A percentile compares a stretch with the other conserved stretches of the same genome.
Evolutionary conservation across 2,888 invertebrate genomes (phyloP).

Genomic region (Lycophotia porphyrea): DNA sequence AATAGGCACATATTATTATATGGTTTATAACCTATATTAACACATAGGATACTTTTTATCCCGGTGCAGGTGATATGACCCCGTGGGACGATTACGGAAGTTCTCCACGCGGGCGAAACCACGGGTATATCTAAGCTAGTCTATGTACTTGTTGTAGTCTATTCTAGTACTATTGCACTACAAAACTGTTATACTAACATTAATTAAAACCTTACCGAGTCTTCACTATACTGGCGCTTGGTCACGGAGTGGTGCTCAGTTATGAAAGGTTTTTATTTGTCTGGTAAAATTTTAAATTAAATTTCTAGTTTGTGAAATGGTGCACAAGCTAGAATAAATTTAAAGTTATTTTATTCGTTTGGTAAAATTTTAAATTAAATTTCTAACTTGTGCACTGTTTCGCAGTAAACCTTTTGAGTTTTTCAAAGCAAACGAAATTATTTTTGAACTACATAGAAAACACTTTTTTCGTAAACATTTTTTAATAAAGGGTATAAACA

Average conservation of each 20-base stretch:
- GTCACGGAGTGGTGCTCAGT: neutral
- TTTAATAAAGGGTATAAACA: too few species aligned
- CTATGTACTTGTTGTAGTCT: too few species aligned
- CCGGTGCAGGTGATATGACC: too few species aligned
- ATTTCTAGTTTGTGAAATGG: neutral
- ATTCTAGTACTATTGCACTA: neutral
- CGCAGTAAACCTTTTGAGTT: neutral
- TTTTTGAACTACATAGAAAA: neutral
- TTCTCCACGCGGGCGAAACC: too few species aligned
- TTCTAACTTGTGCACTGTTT: neutral
- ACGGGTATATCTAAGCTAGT: too few species aligned
- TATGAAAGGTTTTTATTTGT: neutral
- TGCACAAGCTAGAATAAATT: too few species aligned
- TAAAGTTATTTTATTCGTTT: neutral
- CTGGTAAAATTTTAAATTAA: constrained; percentile 8
- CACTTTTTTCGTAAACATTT: neutral
- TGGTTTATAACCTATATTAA: too few species aligned
- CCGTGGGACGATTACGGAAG: too few species aligned
- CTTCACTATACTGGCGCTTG: neutral
- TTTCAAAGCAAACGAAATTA: neutral
- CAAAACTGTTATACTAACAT: neutral
- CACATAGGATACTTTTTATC: too few species aligned
- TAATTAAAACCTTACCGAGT: neutral
- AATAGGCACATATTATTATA: too few species aligned
- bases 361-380: constrained; percentile 16